Percentiles rank a stretch among this genome's conserved stretches.
Evolutionary conservation across 2,888 invertebrate species (phyloP).

Genomic region (Cephalotes varians): DNA sequence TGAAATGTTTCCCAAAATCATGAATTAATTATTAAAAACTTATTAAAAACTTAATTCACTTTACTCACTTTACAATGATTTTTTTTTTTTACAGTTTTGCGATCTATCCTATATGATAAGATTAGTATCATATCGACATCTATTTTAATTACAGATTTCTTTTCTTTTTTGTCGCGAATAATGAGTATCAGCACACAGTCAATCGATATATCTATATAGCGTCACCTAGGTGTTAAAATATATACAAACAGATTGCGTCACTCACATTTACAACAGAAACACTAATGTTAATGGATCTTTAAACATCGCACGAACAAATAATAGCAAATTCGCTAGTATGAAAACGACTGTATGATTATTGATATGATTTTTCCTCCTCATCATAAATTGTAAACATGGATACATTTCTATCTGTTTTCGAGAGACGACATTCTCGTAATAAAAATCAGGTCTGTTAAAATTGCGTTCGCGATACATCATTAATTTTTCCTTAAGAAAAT

Average conservation of each 20-base stretch:
- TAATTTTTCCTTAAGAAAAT: slow-evolving; percentile 13
- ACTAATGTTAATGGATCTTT: slow-evolving; percentile 14
- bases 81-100: slow-evolving; percentile 27
- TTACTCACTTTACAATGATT: slow-evolving; percentile 6
- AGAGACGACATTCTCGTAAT: not conserved
- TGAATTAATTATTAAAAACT: too few species aligned
- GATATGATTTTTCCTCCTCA: slow-evolving; percentile 11
- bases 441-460: not conserved
- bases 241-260: slow-evolving; percentile 16
- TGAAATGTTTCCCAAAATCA: not conserved
- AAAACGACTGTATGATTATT: slow-evolving; percentile 5
- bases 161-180: not conserved
- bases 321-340: slow-evolving; percentile 15
- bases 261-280: slow-evolving; percentile 23
- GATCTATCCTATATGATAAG: not conserved
- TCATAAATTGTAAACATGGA: not conserved
- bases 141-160: slow-evolving; percentile 24
- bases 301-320: not conserved
- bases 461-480: not conserved
- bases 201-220: not conserved
- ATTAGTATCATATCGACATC: slow-evolving; percentile 10
- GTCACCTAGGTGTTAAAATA: not conserved
- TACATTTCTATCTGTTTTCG: not conserved
- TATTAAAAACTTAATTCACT: slow-evolving; percentile 3
- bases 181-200: not conserved